phyloP scores from a whole-genome alignment of 2,113 vertebrate species.

The Orcinus orca region DNA sequence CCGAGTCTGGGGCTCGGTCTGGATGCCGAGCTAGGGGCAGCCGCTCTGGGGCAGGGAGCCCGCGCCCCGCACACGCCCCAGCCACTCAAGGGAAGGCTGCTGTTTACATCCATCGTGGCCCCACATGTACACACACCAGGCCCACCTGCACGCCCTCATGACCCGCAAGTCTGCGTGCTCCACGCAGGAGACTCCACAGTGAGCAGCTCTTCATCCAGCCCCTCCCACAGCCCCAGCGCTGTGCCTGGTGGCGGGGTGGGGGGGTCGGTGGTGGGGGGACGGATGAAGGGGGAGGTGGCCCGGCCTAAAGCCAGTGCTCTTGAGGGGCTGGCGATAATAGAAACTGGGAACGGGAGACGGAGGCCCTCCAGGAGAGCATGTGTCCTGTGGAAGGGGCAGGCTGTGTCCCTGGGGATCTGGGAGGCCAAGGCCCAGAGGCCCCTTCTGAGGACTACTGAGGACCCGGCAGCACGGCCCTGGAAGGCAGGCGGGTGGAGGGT shows the following conservation, averaged over 20 bases:
- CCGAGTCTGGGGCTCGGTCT: background rate
- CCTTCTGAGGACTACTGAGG: too few relatives aligned
- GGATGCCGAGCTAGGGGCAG: background rate
- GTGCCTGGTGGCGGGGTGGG: background rate
- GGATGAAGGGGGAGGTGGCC: background rate
- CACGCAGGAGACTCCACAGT: background rate
- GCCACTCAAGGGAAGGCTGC: background rate
- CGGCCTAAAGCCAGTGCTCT: background rate
- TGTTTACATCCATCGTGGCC: fast-evolving
- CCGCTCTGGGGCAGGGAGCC: background rate
- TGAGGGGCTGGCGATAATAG: fast-evolving
- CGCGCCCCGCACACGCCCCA: fast-evolving
- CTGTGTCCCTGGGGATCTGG: background rate
- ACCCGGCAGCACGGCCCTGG: background rate
- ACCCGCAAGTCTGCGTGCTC: background rate
- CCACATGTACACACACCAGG: background rate
- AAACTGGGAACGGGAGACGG: fast-evolving
- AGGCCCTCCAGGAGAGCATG: fast-evolving
- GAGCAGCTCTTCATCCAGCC: too few relatives aligned
- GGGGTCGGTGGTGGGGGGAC: background rate
- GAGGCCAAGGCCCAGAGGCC: fast-evolving
- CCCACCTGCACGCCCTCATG: background rate
- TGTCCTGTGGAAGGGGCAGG: background rate
- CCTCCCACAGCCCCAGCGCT: background rate
- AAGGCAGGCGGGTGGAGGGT: fast-evolving